phyloP scores from a whole-genome alignment of 2,797 vertebrate genomes.

The Sternarchorhynchus goeldii region DNA sequence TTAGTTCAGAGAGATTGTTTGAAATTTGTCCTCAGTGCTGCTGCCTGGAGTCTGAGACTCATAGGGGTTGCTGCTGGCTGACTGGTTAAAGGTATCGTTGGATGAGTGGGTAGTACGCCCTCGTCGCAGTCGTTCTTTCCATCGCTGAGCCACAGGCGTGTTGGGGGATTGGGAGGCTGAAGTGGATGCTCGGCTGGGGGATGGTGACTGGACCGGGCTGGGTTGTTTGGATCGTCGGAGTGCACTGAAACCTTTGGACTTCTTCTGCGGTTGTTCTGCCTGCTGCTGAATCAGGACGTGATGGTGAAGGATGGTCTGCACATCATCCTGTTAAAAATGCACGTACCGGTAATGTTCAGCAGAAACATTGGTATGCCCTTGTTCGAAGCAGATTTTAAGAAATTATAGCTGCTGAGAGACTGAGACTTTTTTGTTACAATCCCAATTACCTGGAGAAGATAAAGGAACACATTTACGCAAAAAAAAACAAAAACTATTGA shows the following conservation, averaged over 20 bases:
- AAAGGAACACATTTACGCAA: not conserved
- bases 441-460: not conserved
- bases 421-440: not conserved
- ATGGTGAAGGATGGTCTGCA: constrained; percentile 77
- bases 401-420: not conserved
- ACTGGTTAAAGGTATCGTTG: constrained; percentile 20
- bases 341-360: not conserved
- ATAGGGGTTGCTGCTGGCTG: not conserved
- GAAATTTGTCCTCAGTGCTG: constrained; percentile 61
- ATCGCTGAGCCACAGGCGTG: constrained; percentile 54
- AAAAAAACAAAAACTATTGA: constrained; percentile 6
- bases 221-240: constrained; percentile 55
- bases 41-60: constrained; percentile 32
- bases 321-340: constrained; percentile 75
- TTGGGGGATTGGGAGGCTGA: constrained; percentile 17
- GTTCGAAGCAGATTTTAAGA: not conserved
- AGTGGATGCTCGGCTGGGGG: constrained; percentile 2
- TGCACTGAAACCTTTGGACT: constrained; percentile 63
- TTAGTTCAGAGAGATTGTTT: constrained; percentile 71
- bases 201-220: constrained; percentile 59
- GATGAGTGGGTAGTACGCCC: constrained; percentile 45
- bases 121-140: constrained; percentile 71
- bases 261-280: constrained; percentile 68
- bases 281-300: constrained; percentile 77
- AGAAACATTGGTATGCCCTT: not conserved